Conservation (phyloP, 2,113 vertebrate species). For the Ptilonorhynchus violaceus region DNA sequence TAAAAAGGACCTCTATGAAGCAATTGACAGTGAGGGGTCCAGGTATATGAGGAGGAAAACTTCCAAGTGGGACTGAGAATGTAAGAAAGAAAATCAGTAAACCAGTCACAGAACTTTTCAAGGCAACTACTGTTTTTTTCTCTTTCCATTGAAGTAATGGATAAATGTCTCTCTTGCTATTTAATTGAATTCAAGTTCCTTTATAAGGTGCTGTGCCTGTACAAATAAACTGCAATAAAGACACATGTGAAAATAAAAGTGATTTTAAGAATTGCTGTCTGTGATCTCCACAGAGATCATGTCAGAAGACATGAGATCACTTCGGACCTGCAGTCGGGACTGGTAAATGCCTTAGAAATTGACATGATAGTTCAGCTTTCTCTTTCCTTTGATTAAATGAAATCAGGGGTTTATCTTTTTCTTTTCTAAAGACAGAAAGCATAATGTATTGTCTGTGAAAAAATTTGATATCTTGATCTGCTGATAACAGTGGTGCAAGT, state of each 20-base stretch:
- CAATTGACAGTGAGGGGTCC: conserved; percentile 85
- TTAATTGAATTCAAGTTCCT: not conserved
- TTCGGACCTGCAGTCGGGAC: accelerated
- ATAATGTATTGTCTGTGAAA: not conserved
- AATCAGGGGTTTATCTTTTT: not conserved
- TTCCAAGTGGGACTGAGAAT: conserved; percentile 90
- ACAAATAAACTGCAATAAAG: conserved; percentile 11
- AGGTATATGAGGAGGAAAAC: conserved; percentile 83
- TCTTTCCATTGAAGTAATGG: not conserved
- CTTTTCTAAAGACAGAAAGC: not conserved
- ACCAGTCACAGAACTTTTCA: not conserved
- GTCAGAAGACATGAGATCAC: not conserved
- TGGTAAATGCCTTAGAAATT: not conserved
- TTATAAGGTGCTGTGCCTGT: not conserved
- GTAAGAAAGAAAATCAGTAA: not conserved
- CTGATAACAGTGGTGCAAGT: not conserved
- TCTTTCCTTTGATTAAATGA: not conserved
- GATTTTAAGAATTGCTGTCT: not conserved
- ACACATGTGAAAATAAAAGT: not conserved
- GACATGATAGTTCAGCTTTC: not conserved
- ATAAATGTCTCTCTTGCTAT: not conserved
- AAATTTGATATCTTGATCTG: not conserved
- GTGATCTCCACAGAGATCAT: not conserved
- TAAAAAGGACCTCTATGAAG: conserved; percentile 88
- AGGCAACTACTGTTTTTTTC: not conserved